Evolutionary conservation across 2,797 vertebrate genomes (phyloP).

Genomic region (Brachyrhaphis roseni): DNA sequence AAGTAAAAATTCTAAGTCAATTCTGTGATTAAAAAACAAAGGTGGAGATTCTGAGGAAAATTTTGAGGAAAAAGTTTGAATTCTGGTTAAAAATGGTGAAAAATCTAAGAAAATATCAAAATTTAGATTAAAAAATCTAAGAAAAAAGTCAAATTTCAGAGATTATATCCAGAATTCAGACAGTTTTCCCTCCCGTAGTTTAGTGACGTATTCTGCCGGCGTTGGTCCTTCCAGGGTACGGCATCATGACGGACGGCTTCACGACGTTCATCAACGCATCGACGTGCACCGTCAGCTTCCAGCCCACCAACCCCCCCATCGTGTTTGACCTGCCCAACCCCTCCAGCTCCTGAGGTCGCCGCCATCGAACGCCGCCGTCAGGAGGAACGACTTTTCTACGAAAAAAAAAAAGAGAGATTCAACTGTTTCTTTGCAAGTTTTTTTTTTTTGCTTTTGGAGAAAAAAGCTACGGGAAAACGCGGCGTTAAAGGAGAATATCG

Average conservation of each 20-base stretch:
- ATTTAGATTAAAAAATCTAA: no score
- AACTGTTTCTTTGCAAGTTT: constrained; percentile 83
- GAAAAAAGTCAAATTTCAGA: no score
- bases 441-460: constrained; percentile 33
- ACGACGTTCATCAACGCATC: constrained; percentile 97
- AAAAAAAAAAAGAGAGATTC: constrained; percentile 69
- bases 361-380: constrained; percentile 63
- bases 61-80: no score
- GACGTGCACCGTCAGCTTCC: constrained; percentile 98
- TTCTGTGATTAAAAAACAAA: no score
- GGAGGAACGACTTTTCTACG: constrained; percentile 76
- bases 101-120: no score
- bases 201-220: background rate
- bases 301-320: constrained; percentile 97
- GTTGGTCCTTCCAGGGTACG: constrained; percentile 86
- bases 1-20: no score
- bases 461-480: no score
- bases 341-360: constrained; percentile 88
- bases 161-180: no score
- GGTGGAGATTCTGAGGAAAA: no score
- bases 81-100: no score
- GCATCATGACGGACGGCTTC: constrained; percentile 97
- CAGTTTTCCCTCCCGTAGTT: no score
- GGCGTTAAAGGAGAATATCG: constrained; percentile 67
- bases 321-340: constrained; percentile 98